Percentiles rank a stretch among this genome's conserved stretches.
These are phyloP conservation scores for Peucedramus taeniatus DNA, from an alignment of 2,113 vertebrate genomes.

Conservation along the genomic window DNA sequence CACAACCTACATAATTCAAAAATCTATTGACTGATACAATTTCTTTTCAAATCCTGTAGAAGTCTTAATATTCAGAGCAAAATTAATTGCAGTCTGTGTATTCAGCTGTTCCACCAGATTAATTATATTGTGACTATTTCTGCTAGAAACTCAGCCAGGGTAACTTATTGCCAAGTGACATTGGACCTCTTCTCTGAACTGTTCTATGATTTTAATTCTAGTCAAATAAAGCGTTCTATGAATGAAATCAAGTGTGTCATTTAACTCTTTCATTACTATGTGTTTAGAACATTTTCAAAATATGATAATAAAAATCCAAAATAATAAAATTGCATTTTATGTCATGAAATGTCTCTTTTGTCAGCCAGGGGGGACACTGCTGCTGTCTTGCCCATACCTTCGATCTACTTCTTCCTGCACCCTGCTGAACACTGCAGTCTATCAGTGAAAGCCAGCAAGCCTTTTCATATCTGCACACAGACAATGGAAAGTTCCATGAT, in stretches of 20 bases:
- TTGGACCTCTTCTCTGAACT: slow-evolving; percentile 30
- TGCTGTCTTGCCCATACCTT: not conserved
- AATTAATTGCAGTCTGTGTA: slow-evolving; percentile 72
- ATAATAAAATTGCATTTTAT: not conserved
- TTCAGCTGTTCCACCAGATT: slow-evolving; percentile 72
- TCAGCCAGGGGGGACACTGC: not conserved
- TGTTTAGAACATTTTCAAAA: not conserved
- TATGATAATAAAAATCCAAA: not conserved
- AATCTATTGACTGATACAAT: slow-evolving; percentile 69
- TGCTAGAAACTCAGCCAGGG: slow-evolving; percentile 35
- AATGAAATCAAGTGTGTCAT: slow-evolving; percentile 6
- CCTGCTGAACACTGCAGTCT: not conserved
- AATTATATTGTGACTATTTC: slow-evolving; percentile 65
- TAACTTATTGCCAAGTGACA: slow-evolving; percentile 32
- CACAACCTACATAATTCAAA: slow-evolving; percentile 70
- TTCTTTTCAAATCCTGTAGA: slow-evolving; percentile 67
- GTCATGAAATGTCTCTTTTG: not conserved
- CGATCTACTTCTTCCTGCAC: not conserved
- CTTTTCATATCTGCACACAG: not conserved
- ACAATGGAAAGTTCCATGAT: not conserved
- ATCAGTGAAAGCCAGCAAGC: not conserved
- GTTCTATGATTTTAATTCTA: slow-evolving; percentile 21
- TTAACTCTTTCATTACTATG: slow-evolving; percentile 37
- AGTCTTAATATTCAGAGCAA: slow-evolving; percentile 70
- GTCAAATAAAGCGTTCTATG: not conserved